These are phyloP conservation scores for Lophotis ruficrista DNA, from an alignment of 2,113 vertebrate genomes.

Conservation along the genomic window DNA sequence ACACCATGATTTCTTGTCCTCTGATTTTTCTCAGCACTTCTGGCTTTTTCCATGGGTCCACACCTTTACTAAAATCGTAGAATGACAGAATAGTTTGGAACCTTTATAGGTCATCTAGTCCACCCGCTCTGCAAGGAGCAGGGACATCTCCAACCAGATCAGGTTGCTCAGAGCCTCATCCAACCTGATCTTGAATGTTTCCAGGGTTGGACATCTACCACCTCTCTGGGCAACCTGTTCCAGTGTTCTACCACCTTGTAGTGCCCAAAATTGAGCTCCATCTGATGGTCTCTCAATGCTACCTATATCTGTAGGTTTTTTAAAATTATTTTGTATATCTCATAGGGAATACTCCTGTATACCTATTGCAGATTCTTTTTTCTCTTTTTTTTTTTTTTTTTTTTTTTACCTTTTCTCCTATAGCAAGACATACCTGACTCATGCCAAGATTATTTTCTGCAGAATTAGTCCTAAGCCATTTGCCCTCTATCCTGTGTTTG, in stretches of 20 bases:
- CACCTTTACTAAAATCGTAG: neutral
- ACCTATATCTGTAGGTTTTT: neutral
- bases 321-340: neutral
- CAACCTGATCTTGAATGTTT: too few relatives aligned
- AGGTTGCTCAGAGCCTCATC: too few relatives aligned
- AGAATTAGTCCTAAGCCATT: neutral
- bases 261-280: neutral
- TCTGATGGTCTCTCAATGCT: neutral
- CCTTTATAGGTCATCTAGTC: too few relatives aligned
- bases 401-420: neutral
- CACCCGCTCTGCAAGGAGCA: too few relatives aligned
- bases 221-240: too few relatives aligned
- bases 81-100: too few relatives aligned
- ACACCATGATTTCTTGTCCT: neutral
- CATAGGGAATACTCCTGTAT: neutral
- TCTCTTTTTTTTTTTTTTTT: too few relatives aligned
- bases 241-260: too few relatives aligned
- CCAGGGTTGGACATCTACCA: too few relatives aligned
- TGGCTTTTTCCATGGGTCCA: neutral
- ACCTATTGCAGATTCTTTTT: fast-evolving
- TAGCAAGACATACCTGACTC: neutral
- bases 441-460: neutral
- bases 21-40: neutral
- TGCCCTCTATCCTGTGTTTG: neutral
- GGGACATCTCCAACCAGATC: too few relatives aligned